These are phyloP conservation scores for Patella pellucida DNA, from an alignment of 2,888 invertebrate species.

Conservation along the genomic window DNA sequence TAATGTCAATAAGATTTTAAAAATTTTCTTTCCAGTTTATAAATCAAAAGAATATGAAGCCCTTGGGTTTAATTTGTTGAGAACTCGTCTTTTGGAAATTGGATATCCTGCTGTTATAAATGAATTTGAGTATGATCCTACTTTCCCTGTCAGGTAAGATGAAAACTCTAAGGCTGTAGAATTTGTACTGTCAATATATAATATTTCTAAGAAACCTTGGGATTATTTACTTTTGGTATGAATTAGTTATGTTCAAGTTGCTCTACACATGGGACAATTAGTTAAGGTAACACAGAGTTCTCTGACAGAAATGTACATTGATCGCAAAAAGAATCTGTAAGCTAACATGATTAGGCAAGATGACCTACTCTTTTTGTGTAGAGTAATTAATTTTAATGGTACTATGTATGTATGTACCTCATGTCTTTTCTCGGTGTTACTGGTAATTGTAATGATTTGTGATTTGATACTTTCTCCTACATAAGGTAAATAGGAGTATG, in stretches of 20 bases:
- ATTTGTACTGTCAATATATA: not conserved
- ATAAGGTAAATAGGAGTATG: too few relatives aligned
- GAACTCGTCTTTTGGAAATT: conserved; percentile 85
- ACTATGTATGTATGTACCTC: too few relatives aligned
- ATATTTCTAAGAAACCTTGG: not conserved
- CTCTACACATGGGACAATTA: too few relatives aligned
- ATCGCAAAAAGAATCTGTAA: too few relatives aligned
- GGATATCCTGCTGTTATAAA: conserved; percentile 94
- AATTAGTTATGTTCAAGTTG: not conserved
- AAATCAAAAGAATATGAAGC: conserved; percentile 97
- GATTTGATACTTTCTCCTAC: too few relatives aligned
- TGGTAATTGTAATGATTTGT: too few relatives aligned
- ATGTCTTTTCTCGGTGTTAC: too few relatives aligned
- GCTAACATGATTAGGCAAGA: too few relatives aligned
- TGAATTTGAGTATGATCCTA: conserved; percentile 95
- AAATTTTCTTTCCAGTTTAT: conserved; percentile 79
- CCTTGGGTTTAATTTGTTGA: conserved; percentile 91
- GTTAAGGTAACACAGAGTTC: too few relatives aligned
- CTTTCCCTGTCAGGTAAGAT: conserved; percentile 88
- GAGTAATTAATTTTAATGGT: too few relatives aligned
- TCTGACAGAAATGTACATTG: too few relatives aligned
- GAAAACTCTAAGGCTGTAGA: not conserved
- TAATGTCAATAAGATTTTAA: not conserved
- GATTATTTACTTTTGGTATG: not conserved
- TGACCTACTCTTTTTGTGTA: too few relatives aligned